phyloP scores from a whole-genome alignment of 2,888 invertebrate species.

The Argyresthia albistria region DNA sequence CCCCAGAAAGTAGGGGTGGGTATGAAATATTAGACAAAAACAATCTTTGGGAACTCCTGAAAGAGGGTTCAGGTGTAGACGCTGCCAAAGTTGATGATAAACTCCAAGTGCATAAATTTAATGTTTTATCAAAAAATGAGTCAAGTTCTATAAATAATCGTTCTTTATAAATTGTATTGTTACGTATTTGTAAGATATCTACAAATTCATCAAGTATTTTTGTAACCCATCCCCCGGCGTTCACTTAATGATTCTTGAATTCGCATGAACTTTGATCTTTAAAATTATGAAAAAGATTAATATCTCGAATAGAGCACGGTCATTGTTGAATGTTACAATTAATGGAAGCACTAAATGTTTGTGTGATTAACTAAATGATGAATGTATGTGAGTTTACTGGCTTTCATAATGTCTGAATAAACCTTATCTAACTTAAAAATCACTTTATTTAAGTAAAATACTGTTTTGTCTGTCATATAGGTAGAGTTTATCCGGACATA shows the following conservation, averaged over 20 bases:
- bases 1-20: conserved; percentile 63
- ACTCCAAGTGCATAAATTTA: conserved; percentile 40
- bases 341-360: conserved; percentile 41
- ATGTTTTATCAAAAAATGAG: conserved; percentile 34
- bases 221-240: conserved; percentile 37
- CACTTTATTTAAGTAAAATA: too few species aligned
- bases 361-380: conserved; percentile 17
- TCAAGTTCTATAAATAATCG: conserved; percentile 40
- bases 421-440: too few species aligned
- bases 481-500: too few species aligned
- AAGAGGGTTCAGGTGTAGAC: conserved; percentile 61
- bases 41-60: conserved; percentile 74
- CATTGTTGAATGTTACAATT: conserved; percentile 48
- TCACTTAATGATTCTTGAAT: not conserved
- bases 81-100: conserved; percentile 47
- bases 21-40: conserved; percentile 74
- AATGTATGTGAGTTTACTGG: not conserved
- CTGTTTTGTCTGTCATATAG: too few species aligned
- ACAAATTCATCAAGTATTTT: conserved; percentile 66
- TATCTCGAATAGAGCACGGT: conserved; percentile 34
- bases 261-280: not conserved
- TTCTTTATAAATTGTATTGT: conserved; percentile 62
- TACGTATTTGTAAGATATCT: conserved; percentile 59
- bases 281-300: not conserved
- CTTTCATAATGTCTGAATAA: conserved; percentile 24